A percentile compares a stretch with the other conserved stretches of the same genome.
phyloP scores from a whole-genome alignment of 2,797 vertebrate species.

The Tolypeutes matacus region DNA sequence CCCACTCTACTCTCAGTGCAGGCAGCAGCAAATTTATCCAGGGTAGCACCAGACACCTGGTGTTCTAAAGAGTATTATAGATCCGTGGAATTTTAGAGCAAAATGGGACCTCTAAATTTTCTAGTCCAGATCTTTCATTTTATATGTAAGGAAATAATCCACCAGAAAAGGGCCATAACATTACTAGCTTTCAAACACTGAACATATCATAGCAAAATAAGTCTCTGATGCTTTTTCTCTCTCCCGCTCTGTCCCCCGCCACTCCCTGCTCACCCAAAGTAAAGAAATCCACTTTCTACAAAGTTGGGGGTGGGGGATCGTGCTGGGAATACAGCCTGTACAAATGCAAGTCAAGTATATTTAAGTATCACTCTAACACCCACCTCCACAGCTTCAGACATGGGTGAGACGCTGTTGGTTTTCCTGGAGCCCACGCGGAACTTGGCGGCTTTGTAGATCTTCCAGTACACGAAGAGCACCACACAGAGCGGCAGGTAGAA shows the following conservation, averaged over 20 bases:
- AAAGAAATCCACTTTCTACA: neutral
- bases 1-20: neutral
- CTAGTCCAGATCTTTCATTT: neutral
- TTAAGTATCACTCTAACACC: slow-evolving; percentile 44
- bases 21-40: neutral
- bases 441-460: slow-evolving; percentile 98
- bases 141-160: neutral
- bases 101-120: neutral
- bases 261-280: neutral
- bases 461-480: slow-evolving; percentile 98
- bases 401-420: slow-evolving; percentile 95
- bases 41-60: neutral
- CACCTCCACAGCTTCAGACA: slow-evolving; percentile 92
- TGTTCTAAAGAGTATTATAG: neutral
- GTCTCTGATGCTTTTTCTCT: neutral
- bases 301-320: no score
- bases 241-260: rapidly evolving
- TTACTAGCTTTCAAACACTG: neutral
- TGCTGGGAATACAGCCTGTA: neutral
- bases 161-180: neutral
- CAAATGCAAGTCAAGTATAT: neutral
- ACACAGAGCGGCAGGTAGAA: slow-evolving; percentile 98
- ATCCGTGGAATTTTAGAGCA: neutral
- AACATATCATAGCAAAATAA: neutral
- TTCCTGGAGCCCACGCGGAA: slow-evolving; percentile 94